Conservation (phyloP, 2,888 invertebrate species). For the Cephus pygmeus region DNA sequence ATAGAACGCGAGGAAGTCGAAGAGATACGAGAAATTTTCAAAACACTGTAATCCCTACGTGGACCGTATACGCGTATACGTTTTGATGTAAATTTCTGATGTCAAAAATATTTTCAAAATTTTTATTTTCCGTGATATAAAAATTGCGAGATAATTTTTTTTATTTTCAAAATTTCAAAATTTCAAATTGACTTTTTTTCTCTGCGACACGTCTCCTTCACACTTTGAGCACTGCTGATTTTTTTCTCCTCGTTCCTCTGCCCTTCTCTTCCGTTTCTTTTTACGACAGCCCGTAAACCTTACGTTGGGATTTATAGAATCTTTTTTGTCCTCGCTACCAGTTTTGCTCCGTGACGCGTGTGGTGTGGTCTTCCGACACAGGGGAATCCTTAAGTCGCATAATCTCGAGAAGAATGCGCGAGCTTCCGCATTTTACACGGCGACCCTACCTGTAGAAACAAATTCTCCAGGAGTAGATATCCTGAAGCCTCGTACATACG, state of each 20-base stretch:
- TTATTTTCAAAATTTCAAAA: background rate
- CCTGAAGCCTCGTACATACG: background rate
- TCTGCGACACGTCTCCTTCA: background rate
- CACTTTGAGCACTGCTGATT: background rate
- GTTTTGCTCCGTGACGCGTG: constrained; percentile 4
- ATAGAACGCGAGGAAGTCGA: background rate
- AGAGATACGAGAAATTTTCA: background rate
- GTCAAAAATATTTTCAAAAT: background rate
- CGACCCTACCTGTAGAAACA: background rate
- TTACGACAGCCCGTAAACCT: constrained; percentile 1
- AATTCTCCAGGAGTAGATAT: background rate
- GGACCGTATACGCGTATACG: background rate
- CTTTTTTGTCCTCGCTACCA: background rate
- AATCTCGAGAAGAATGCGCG: constrained; percentile 5
- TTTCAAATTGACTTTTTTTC: background rate
- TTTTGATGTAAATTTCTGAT: background rate
- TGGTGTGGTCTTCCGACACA: constrained; percentile 4
- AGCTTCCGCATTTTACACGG: background rate
- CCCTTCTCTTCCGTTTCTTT: constrained; percentile 11
- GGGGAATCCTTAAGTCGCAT: background rate
- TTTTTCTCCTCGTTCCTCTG: constrained; percentile 15
- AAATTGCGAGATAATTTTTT: background rate
- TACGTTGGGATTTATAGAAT: background rate
- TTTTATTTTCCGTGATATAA: background rate
- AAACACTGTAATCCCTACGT: background rate